Evolutionary conservation across 2,888 invertebrate species (phyloP).

Genomic region (Arctia plantaginis): DNA sequence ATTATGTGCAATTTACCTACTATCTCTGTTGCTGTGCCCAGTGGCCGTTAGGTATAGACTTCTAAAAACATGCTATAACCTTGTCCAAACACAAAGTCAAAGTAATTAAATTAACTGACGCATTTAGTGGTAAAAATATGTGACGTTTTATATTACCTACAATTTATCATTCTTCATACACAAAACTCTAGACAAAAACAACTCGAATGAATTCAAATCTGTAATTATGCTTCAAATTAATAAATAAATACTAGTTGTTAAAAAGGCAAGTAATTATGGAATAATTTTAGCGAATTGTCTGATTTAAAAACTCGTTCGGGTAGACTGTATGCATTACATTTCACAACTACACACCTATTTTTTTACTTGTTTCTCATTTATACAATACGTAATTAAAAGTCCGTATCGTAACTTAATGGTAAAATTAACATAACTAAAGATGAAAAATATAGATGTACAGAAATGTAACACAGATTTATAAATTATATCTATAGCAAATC

Average conservation of each 20-base stretch:
- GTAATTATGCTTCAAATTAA: background rate
- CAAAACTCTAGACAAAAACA: conserved; percentile 1
- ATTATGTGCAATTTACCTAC: background rate
- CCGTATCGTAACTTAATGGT: background rate
- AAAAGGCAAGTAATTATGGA: background rate
- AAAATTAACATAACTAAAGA: background rate
- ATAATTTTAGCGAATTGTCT: background rate
- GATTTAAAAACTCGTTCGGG: background rate
- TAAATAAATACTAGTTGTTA: background rate
- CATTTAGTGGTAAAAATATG: conserved; percentile 12
- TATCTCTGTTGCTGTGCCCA: background rate
- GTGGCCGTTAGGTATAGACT: background rate
- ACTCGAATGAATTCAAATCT: background rate
- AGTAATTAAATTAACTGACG: conserved; percentile 10
- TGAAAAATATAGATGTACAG: background rate
- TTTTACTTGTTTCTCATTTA: background rate
- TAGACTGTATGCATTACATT: background rate
- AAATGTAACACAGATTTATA: background rate
- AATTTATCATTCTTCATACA: conserved; percentile 15
- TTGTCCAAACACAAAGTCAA: conserved; percentile 11
- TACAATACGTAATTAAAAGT: background rate
- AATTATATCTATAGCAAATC: background rate
- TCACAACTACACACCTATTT: background rate
- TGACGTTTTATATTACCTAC: background rate
- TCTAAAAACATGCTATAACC: conserved; percentile 1